phyloP scores from a whole-genome alignment of 2,113 vertebrate genomes.

The Dicentrarchus labrax region DNA sequence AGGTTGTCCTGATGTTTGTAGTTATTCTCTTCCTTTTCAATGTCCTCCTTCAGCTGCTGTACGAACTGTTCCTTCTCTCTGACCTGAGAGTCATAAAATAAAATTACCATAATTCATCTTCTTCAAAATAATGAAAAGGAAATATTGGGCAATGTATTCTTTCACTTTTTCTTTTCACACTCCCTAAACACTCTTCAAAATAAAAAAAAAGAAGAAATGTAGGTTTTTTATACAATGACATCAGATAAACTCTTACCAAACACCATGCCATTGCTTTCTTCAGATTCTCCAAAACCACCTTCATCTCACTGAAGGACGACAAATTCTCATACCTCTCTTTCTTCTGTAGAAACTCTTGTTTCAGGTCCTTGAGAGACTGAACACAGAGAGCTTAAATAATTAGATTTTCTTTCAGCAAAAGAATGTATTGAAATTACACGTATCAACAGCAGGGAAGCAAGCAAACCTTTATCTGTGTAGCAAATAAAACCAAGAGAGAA shows the following conservation, averaged over 20 bases:
- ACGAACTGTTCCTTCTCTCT: constrained; percentile 58
- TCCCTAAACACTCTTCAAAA: background rate
- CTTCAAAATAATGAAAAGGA: background rate
- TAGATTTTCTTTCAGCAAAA: background rate
- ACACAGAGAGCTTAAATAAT: constrained; percentile 1
- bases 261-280: constrained; percentile 64
- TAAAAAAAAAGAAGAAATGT: background rate
- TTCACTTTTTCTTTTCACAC: background rate
- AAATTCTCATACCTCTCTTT: constrained; percentile 63
- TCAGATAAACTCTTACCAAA: constrained; percentile 53
- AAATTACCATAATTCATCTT: background rate
- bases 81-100: constrained; percentile 33
- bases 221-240: background rate
- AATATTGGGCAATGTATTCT: background rate
- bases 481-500: background rate
- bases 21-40: constrained; percentile 58
- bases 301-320: constrained; percentile 53
- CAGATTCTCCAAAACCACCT: constrained; percentile 47
- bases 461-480: background rate
- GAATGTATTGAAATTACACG: background rate
- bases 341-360: constrained; percentile 62
- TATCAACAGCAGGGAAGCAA: background rate
- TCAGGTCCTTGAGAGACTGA: constrained; percentile 65
- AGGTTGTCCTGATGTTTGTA: constrained; percentile 50
- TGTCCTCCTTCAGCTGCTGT: constrained; percentile 47